Evolutionary conservation across 2,797 vertebrate species (phyloP), one percentile per base, ranked within the genome.

Genomic region (Peromyscus aztecus): DNA sequence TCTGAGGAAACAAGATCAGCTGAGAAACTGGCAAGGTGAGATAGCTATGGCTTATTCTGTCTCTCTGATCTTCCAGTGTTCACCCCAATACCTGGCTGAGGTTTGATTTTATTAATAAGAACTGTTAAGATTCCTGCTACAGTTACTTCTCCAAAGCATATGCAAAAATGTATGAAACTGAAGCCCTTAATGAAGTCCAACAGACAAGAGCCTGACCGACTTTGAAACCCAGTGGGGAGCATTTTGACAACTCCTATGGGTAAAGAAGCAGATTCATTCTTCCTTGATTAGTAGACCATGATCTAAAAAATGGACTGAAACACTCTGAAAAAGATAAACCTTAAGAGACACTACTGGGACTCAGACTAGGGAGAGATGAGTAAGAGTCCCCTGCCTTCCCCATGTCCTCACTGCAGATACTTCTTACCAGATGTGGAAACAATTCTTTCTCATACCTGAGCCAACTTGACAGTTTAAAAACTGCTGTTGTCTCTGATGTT

Each of bases 401-500:
- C 3, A 11, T 0, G 11, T 84, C 24, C 16, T 76, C 1, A 0
- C 59, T 89, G 75, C 86, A 92, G 61, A 87, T 9, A 40, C 1
- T 0, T 91, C 90, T 57, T 40, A 73, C 76, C 98, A 98, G 97
- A 97, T 97, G 96, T 93, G 94, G 94, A 97, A 90, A 94, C 57
- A n/a, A 57, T 96, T 97, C 65, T 6, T 27, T 96, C 95, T 75
- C 0, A 0, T 94, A 98, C 95, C 94, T 95, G 92, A 97, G 83
- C 94, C 91, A 91, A 84, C 67, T 77, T 95, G 96, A 98, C 96
- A 96, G 91, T 94, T 90, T 95, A 59, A 97, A 97, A 86, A 37
- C 91, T 73, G 89, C 84, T 93, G 73, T 61, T 96, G 91, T 95
- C 95, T 96, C 89, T n/a, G 93, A 73, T 97, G 95, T 94, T 95